Conservation (phyloP, 2,113 vertebrate species). For the Melanerpes aurifrons region DNA sequence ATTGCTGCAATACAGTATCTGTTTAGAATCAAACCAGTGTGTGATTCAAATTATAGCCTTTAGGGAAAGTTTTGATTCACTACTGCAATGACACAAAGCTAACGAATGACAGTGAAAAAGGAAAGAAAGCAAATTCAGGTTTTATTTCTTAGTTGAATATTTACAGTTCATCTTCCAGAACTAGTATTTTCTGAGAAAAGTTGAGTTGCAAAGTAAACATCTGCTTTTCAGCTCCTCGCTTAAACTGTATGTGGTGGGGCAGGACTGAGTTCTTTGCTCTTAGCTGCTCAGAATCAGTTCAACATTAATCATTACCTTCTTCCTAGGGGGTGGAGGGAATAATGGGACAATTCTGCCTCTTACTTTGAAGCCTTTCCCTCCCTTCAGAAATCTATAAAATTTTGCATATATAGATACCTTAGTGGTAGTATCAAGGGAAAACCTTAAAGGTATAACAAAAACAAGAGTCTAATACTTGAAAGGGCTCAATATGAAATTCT, state of each 20-base stretch:
- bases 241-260: not conserved
- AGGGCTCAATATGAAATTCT: not conserved
- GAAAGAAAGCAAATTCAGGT: accelerated
- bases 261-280: not conserved
- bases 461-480: not conserved
- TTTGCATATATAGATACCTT: not conserved
- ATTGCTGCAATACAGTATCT: not conserved
- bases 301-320: not conserved
- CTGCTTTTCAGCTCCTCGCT: not conserved
- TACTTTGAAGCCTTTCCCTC: not conserved
- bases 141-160: not conserved
- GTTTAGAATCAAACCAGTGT: not conserved
- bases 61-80: not conserved
- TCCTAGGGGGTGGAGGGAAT: not conserved
- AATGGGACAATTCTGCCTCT: not conserved
- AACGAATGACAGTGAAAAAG: not conserved
- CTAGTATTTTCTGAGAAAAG: not conserved
- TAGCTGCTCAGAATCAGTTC: not conserved
- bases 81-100: not conserved
- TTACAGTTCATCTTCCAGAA: not conserved
- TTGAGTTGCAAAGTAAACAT: not conserved
- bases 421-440: not conserved
- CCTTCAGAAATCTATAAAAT: not conserved
- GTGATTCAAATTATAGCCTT: not conserved
- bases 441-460: not conserved